Evolutionary conservation across 2,113 vertebrate genomes (phyloP), one percentile per base, ranked within the genome.

Genomic region (Saimiri boliviensis): DNA sequence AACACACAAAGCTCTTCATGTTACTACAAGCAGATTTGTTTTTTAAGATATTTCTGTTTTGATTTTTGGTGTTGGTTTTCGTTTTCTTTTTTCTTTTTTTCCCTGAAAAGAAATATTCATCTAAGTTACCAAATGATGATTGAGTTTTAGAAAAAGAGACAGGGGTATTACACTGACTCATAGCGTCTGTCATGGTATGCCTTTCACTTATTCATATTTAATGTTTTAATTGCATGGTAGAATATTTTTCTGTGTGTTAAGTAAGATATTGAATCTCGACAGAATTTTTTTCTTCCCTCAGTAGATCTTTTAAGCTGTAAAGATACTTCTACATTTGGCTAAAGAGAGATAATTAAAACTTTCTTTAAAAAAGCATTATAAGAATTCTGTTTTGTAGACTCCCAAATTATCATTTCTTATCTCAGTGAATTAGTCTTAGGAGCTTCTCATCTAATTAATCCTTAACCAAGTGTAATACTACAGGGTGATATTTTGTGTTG

Each of bases 361-460:
- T 97, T 68, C 63, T 93, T 89, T 92, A 91, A 58, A 92, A 91
- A 96, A 95, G 73, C 80, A 96, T 79, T 73, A 68, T 85, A 92
- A 95, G 66, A 82, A 93, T 94, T 81, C 63, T 42, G 42, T 86
- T 97, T 79, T 93, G 56, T 9, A 89, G 70, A 88, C 35, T 92
- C 35, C 58, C 49, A 96, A 85, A 95, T 96, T 76, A 96, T 89
- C 56, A 81, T 96, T 97, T 97, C 89, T 93, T 93, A 86, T 95
- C 89, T 96, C 47, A 92, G 37, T 95, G 80, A 97, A 91, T 93
- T 97, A 88, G 54, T 85, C n/a, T 96, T 81, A 91, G 96, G 97
- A 89, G 79, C 80, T 95, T 95, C 93, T 96, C 95, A 96, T 97
- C 93, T 95, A 95, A 98, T 97, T 97, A 98, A 97, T 98, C 84